A percentile compares a stretch with the other conserved stretches of the same genome.
Evolutionary conservation across 2,113 vertebrate species (phyloP).

Genomic region (Zosterops japonicus): DNA sequence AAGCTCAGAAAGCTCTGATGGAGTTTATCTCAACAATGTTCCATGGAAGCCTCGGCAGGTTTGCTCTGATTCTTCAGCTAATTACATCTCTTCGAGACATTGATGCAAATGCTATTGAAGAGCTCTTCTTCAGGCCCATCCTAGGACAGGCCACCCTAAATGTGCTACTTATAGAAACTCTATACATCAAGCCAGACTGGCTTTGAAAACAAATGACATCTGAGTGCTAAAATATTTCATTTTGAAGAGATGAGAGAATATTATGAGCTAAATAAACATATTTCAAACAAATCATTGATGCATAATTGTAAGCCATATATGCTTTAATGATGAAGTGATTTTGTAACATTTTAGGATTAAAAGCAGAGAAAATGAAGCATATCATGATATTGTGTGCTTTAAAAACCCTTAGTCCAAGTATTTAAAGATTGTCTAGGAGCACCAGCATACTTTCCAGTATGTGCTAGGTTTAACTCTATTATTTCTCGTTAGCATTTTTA

Average conservation of each 20-base stretch:
- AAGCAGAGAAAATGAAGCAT: not conserved
- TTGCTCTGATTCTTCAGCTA: conserved; percentile 34
- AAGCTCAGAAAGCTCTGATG: conserved; percentile 48
- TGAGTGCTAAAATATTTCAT: not conserved
- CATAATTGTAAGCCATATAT: not conserved
- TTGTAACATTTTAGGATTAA: not conserved
- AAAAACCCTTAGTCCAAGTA: not conserved
- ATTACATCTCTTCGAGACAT: not conserved
- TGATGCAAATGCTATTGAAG: not conserved
- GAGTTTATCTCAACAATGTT: conserved; percentile 21
- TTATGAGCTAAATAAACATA: not conserved
- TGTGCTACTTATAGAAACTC: conserved; percentile 29
- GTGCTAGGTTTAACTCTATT: not conserved
- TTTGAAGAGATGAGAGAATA: not conserved
- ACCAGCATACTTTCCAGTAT: not conserved
- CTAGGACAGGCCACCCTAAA: conserved; percentile 23
- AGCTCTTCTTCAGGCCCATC: conserved; percentile 58
- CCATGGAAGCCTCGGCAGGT: not conserved
- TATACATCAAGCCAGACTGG: not conserved
- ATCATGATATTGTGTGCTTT: not conserved
- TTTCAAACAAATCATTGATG: not conserved
- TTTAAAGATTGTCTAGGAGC: not conserved
- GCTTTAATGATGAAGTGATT: not conserved
- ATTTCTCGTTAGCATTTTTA: not conserved
- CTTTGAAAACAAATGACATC: not conserved